Evolutionary conservation across 2,797 vertebrate genomes (phyloP).

Genomic region (Balearica regulorum): DNA sequence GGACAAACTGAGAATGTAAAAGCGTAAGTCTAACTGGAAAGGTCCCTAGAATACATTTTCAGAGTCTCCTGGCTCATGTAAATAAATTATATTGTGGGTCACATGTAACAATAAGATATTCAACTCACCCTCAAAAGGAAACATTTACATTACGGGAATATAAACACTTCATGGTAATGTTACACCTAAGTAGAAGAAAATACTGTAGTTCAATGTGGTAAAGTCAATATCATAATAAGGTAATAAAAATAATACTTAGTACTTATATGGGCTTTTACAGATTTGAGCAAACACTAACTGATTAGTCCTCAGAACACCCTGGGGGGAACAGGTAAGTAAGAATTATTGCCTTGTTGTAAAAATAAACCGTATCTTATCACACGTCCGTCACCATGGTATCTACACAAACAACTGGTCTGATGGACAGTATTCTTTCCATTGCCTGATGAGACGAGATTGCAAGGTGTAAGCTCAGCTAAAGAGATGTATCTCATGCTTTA

Average conservation of each 20-base stretch:
- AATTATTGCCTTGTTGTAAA: conserved; percentile 57
- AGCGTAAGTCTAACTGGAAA: neutral
- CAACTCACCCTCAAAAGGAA: conserved; percentile 19
- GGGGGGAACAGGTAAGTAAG: conserved; percentile 1
- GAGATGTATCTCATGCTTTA: neutral
- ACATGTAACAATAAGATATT: conserved; percentile 10
- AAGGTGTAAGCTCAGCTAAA: neutral
- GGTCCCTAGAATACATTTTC: conserved; percentile 34
- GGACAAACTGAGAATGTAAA: conserved; percentile 13
- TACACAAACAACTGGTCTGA: neutral
- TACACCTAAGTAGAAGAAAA: conserved; percentile 16
- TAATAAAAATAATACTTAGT: conserved; percentile 19
- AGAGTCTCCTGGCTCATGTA: conserved; percentile 41
- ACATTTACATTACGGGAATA: conserved; percentile 42
- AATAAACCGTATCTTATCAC: neutral
- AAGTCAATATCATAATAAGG: conserved; percentile 51
- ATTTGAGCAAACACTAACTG: conserved; percentile 43
- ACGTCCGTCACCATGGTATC: neutral
- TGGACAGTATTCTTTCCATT: neutral
- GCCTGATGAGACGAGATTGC: neutral
- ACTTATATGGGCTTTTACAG: conserved; percentile 42
- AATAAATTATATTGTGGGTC: conserved; percentile 28
- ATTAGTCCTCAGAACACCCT: conserved; percentile 18
- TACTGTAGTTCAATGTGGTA: neutral
- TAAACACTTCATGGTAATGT: conserved; percentile 35